Base-by-base conservation (phyloP, 2,888 invertebrate genomes). In the Melolontha melolontha region DNA sequence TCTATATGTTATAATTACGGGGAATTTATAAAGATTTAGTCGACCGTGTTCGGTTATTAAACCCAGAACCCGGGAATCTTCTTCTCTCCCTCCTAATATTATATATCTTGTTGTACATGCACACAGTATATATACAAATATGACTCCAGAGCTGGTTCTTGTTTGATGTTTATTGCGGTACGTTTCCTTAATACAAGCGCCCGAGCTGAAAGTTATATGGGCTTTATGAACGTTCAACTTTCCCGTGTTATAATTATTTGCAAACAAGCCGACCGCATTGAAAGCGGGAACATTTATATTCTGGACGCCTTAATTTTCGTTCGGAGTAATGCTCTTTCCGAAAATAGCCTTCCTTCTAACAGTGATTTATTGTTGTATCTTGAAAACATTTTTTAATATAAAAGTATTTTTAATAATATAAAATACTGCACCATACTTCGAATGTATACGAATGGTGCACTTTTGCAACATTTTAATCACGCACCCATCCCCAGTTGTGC, bases 1-100 rank as follows among this genome's bases (percentile, higher is more conserved):
- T 79, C 80, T 79, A 81, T 81, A 81, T 79, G 81, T 81, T 81
- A 80, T 81, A 81, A 81, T 81, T 82, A 82, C 76, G 79, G 59
- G 65, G 80, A 81, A 82, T 81, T 81, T 80, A 81, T 81, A 81
- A 81, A 80, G 81, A 81, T 80, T 80, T 81, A 79, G 76, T 79
- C 77, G 79, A 72, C 76, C 79, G 78, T 78, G 71, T 78, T 76
- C 76, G 77, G 68, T 79, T 79, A 79, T 79, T 79, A 79, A 77
- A 77, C 72, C 78, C 71, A 55, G 68, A 52, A 49, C 63, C 68
- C 27, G 54, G 22, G 49, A 47, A 62, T 62, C 59, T 47, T 62
- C 59, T 47, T 62, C 59, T 42, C 59, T 62, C 41, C 54, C 49
- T 27, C 14, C 47, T 62, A 47, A 62, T 62, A 62, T 62, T 62